Evolutionary conservation across 2,888 invertebrate genomes (phyloP), one percentile per base, ranked within the genome.

Genomic region (Pyrgus malvae): DNA sequence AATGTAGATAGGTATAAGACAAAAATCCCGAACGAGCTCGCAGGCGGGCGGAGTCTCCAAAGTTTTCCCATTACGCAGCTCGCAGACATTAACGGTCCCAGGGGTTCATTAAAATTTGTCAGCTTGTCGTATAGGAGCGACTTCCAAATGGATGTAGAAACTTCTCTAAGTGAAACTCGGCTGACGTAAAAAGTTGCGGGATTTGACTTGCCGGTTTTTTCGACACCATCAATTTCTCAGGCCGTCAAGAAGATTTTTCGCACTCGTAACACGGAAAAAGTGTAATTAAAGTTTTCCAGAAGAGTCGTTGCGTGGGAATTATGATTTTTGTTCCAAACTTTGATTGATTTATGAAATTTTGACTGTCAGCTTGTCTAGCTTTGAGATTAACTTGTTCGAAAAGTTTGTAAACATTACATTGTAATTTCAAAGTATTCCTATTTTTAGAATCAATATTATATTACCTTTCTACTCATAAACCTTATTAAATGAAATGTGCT

Each of bases 51-150:
- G 72, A 66, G 69, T 71, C 64, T 65, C 59, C 68, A 67, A 89
- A 90, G 79, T 90, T 90, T 90, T 89, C 89, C 87, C 88, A 90
- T 90, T 90, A 88, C 78, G 74, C 66, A 64, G 76, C 68, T 76
- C 78, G 78, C 74, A 82, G 87, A 87, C 89, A 88, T 90, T 89
- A 89, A 84, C 86, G 81, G 74, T 80, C 80, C 88, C 88, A 81
- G 77, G 83, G 82, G 83, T 83, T 90, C 90, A 89, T 90, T 90
- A 90, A 87, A 89, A 89, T 90, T 90, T 90, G 90, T 90, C 90
- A 89, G 86, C 80, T 80, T 83, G 83, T 80, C 87, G 85, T 82
- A 82, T 77, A 82, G 75, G 81, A 78, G 68, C 69, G 88, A 90
- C 86, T 89, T 88, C 74, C 74, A 79, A 89, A 88, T 90, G 85